Evolutionary conservation across 2,797 vertebrate genomes (phyloP).

Genomic region (Esox masquinongy): DNA sequence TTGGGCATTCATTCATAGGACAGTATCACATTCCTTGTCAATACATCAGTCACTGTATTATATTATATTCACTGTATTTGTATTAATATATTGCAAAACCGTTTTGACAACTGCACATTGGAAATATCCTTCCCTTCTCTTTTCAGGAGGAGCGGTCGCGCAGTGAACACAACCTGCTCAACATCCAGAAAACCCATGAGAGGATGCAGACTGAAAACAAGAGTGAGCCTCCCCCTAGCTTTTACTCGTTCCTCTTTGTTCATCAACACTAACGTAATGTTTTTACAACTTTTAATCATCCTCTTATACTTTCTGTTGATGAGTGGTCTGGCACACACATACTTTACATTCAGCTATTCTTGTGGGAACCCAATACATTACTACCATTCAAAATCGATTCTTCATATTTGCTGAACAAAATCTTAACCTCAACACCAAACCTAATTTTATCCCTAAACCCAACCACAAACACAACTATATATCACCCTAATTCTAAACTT

Average conservation of each 20-base stretch:
- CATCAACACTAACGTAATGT: background rate
- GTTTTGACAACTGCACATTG: background rate
- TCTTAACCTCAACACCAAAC: no score
- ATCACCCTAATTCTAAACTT: background rate
- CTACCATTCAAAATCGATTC: background rate
- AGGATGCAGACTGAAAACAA: conserved; percentile 95
- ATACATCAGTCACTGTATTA: background rate
- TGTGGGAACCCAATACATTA: background rate
- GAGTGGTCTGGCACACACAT: background rate
- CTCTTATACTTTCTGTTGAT: background rate
- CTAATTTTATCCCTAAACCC: background rate
- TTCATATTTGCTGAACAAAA: background rate
- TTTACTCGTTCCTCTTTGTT: background rate
- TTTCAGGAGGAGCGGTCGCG: conserved; percentile 86
- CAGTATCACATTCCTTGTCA: background rate
- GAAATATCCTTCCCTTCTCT: conserved; percentile 5
- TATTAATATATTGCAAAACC: background rate
- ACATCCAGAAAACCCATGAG: conserved; percentile 94
- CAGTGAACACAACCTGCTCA: conserved; percentile 92
- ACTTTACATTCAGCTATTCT: background rate
- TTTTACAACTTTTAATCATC: background rate
- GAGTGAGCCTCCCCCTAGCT: conserved; percentile 64
- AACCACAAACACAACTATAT: background rate
- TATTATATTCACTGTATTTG: background rate
- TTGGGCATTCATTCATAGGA: no score